Evolutionary conservation across 2,113 vertebrate genomes (phyloP).

Genomic region (Panthera tigris): DNA sequence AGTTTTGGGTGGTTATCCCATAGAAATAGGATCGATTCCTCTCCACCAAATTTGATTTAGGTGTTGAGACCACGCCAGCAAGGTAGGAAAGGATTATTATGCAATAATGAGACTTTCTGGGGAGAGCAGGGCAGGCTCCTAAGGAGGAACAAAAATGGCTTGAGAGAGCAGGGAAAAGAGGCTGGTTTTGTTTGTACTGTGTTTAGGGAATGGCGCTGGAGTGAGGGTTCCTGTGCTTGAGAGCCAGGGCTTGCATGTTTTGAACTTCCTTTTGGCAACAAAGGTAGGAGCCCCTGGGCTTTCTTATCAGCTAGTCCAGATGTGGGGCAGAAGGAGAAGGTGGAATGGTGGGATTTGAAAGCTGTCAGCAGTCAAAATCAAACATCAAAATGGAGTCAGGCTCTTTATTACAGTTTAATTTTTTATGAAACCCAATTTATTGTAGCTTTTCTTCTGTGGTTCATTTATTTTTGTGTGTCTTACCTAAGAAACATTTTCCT

Average conservation of each 20-base stretch:
- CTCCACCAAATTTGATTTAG: neutral
- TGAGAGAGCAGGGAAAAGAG: neutral
- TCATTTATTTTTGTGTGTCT: conserved; percentile 9
- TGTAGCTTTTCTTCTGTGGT: neutral
- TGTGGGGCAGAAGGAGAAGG: neutral
- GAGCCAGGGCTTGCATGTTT: neutral
- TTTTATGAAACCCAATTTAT: conserved; percentile 3
- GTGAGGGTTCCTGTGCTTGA: conserved; percentile 26
- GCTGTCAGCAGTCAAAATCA: conserved; percentile 13
- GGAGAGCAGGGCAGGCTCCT: neutral
- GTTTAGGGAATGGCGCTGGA: neutral
- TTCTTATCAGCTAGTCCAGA: conserved; percentile 56
- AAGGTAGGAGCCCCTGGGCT: conserved; percentile 58
- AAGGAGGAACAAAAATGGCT: neutral
- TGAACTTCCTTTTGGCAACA: conserved; percentile 60
- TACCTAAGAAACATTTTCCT: conserved; percentile 48
- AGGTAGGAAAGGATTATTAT: neutral
- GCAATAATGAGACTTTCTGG: neutral
- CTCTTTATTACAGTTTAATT: neutral
- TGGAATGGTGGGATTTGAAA: neutral
- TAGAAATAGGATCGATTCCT: neutral
- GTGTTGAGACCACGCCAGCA: neutral
- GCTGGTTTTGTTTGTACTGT: neutral
- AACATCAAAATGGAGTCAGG: neutral
- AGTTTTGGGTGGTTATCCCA: neutral